These are phyloP conservation scores for Poecilia picta DNA, from an alignment of 2,797 vertebrate species.

Conservation along the genomic window DNA sequence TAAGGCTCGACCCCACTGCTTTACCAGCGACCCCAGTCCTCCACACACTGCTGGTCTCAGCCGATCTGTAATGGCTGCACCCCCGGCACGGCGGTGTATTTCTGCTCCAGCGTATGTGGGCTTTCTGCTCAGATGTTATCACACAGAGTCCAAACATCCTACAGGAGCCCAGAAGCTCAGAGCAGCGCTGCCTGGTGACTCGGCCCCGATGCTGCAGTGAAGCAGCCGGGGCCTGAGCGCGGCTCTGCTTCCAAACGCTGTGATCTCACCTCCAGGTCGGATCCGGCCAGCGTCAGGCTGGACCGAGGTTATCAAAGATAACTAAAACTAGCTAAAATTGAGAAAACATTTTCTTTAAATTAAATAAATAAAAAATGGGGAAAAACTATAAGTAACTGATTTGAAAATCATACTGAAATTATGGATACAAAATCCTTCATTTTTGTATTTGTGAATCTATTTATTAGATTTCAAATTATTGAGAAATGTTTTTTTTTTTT, in stretches of 20 bases:
- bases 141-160: constrained; percentile 29
- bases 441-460: too few species aligned
- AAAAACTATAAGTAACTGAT: too few species aligned
- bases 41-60: not conserved
- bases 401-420: too few species aligned
- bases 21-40: not conserved
- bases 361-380: too few species aligned
- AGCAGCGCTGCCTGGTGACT: constrained; percentile 31
- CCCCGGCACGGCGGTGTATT: not conserved
- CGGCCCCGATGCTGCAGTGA: constrained; percentile 32
- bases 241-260: constrained; percentile 38
- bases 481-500: too few species aligned
- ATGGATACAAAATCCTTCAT: too few species aligned
- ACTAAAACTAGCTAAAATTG: too few species aligned
- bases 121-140: constrained; percentile 37
- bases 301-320: too few species aligned
- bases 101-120: not conserved
- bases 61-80: constrained; percentile 28
- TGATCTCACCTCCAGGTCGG: constrained; percentile 54
- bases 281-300: constrained; percentile 28
- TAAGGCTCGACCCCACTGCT: not conserved
- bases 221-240: constrained; percentile 17
- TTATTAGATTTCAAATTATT: too few species aligned
- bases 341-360: too few species aligned
- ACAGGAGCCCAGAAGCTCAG: constrained; percentile 45